Evolutionary conservation across 2,888 invertebrate genomes (phyloP), one percentile per base, ranked within the genome.

Genomic region (Melanostoma mellinum): DNA sequence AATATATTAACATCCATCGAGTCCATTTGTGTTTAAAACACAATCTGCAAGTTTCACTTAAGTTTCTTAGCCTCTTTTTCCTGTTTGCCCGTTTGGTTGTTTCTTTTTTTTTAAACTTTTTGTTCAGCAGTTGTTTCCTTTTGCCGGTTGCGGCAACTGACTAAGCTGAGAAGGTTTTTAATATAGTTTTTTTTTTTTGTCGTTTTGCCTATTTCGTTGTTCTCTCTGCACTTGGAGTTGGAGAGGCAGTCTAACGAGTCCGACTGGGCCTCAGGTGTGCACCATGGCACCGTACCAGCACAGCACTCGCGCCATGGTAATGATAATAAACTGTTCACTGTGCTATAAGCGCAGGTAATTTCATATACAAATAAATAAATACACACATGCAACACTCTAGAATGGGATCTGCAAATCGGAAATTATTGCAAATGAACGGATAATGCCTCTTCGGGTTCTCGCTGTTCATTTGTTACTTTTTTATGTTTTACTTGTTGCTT

Each of bases 211-310:
- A 65, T 76, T 53, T 53, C 3, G 55, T 48, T 33, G 67, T 35
- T 44, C 36, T 55, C 61, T 60, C 71, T 65, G 63, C 58, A 55
- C 42, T 63, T 69, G 60, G 36, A 69, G 46, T 20, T 35, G 9
- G 35, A 35, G n/a, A 63, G 77, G 78, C 69, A 9, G 85, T 79
- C 52, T 85, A 86, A 86, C 86, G 48, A 81, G 86, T 86, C 69
- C 52, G 74, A 84, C 86, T 56, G 53, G 86, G 79, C 74, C 80
- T 86, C 86, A 86, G 86, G 86, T 86, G 86, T 86, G 71, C 73
- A 67, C 52, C 78, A 44, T 58, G 46, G 74, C 81, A 73, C 72
- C 38, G 65, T 65, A 78, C 73, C 80, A 75, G 53, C 81, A 65
- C 46, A 63, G 56, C 61, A 67, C 69, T 85, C 67, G 73, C 77